Evolutionary conservation across 2,888 invertebrate genomes (phyloP).

Genomic region (Belgica antarctica): DNA sequence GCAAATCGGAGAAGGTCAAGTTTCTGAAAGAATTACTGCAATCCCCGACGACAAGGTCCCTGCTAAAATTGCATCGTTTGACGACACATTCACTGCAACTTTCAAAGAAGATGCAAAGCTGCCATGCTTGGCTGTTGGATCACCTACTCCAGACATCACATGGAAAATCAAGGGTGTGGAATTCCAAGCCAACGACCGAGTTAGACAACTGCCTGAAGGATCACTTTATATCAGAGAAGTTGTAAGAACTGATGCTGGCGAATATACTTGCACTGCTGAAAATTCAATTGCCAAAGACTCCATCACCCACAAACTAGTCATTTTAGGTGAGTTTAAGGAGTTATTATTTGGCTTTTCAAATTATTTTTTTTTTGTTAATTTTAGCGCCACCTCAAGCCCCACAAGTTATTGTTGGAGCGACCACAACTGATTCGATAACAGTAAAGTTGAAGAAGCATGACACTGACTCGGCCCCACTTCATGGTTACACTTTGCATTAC

Average conservation of each 20-base stretch:
- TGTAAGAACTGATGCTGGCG: slow-evolving; percentile 85
- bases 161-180: slow-evolving; percentile 67
- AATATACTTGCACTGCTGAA: slow-evolving; percentile 90
- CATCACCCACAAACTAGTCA: slow-evolving; percentile 83
- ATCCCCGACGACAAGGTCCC: slow-evolving; percentile 78
- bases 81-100: slow-evolving; percentile 86
- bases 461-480: slow-evolving; percentile 80
- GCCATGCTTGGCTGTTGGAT: slow-evolving; percentile 88
- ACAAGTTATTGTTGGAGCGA: slow-evolving; percentile 69
- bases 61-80: slow-evolving; percentile 92
- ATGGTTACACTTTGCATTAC: slow-evolving; percentile 88
- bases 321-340: slow-evolving; percentile 64
- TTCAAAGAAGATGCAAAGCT: slow-evolving; percentile 89
- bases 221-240: slow-evolving; percentile 87
- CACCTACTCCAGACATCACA: slow-evolving; percentile 68
- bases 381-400: slow-evolving; percentile 74
- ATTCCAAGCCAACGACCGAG: slow-evolving; percentile 76
- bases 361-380: too few relatives aligned
- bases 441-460: slow-evolving; percentile 71
- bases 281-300: slow-evolving; percentile 91
- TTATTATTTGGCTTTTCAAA: not conserved
- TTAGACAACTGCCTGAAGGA: slow-evolving; percentile 83
- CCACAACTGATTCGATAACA: slow-evolving; percentile 72
- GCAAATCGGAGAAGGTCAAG: slow-evolving; percentile 89
- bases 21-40: slow-evolving; percentile 81